Percentiles rank a stretch among this genome's conserved stretches.
Evolutionary conservation across 2,113 vertebrate species (phyloP).

Genomic region (Rhabdornis inornatus): DNA sequence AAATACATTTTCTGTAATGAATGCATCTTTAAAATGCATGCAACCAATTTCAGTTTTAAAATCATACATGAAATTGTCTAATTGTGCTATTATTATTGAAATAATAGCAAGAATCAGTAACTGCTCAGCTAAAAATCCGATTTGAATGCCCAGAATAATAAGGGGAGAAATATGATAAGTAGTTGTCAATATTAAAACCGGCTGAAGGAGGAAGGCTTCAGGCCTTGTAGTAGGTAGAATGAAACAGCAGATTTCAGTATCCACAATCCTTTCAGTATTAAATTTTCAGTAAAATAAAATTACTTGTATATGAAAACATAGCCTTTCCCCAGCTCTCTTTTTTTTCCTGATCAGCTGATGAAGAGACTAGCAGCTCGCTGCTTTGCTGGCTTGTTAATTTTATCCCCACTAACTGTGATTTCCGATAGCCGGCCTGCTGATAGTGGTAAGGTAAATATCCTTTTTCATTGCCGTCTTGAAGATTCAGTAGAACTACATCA

Average conservation of each 20-base stretch:
- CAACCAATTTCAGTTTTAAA: slow-evolving; percentile 24
- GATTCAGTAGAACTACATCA: slow-evolving; percentile 88
- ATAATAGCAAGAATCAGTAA: slow-evolving; percentile 43
- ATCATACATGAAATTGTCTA: slow-evolving; percentile 44
- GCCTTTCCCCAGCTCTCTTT: slow-evolving; percentile 95
- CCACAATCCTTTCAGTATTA: slow-evolving; percentile 85
- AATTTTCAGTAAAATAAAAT: slow-evolving; percentile 93
- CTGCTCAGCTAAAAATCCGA: slow-evolving; percentile 69
- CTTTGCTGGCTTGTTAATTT: slow-evolving; percentile 99
- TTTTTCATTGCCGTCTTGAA: slow-evolving; percentile 86
- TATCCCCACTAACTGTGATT: slow-evolving; percentile 98
- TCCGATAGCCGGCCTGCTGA: slow-evolving; percentile 93
- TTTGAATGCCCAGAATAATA: slow-evolving; percentile 82
- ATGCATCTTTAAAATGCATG: slow-evolving; percentile 49
- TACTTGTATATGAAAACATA: slow-evolving; percentile 99
- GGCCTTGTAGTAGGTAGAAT: slow-evolving; percentile 91
- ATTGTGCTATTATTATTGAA: slow-evolving; percentile 52
- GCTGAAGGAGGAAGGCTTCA: slow-evolving; percentile 85
- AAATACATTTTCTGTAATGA: slow-evolving; percentile 31
- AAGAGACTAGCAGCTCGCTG: slow-evolving; percentile 99
- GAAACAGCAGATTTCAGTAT: slow-evolving; percentile 89
- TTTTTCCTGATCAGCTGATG: slow-evolving; percentile 99
- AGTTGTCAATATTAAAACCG: slow-evolving; percentile 92
- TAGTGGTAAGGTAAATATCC: slow-evolving; percentile 97
- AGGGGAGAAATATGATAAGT: slow-evolving; percentile 79